Evolutionary conservation across 2,797 vertebrate species (phyloP).

Genomic region (Emydoidea blandingii): DNA sequence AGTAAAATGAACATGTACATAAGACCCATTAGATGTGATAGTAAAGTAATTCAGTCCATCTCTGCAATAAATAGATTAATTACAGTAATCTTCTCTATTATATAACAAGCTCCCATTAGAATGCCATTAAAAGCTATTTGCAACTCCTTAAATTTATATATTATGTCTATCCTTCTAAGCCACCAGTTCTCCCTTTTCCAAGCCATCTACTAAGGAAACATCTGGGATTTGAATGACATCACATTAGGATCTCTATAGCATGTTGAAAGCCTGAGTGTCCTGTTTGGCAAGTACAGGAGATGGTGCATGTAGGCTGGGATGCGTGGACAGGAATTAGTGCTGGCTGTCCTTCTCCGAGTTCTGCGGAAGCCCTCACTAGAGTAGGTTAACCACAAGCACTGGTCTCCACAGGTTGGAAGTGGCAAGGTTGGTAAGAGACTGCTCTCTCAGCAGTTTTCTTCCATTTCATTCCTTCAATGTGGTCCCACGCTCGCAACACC

Average conservation of each 20-base stretch:
- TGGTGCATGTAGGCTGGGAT: neutral
- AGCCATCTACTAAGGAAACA: conserved; percentile 52
- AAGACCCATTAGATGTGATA: neutral
- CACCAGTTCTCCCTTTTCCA: conserved; percentile 47
- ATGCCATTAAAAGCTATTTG: conserved; percentile 40
- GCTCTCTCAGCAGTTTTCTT: neutral
- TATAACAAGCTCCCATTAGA: conserved; percentile 43
- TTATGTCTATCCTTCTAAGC: neutral
- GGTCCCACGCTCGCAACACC: too few species aligned
- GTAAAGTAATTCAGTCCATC: conserved; percentile 25
- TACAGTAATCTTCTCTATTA: conserved; percentile 36
- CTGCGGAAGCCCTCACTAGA: neutral
- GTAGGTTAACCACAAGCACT: neutral
- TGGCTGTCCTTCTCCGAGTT: neutral
- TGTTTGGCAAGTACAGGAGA: neutral
- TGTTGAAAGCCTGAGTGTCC: neutral
- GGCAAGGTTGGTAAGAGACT: neutral
- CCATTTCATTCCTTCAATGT: neutral
- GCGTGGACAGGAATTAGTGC: neutral
- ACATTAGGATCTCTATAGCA: conserved; percentile 5
- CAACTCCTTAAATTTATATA: conserved; percentile 43
- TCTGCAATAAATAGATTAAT: conserved; percentile 54
- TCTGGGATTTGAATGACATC: conserved; percentile 23
- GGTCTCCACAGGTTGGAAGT: neutral
- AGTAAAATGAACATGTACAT: neutral